Percentiles rank a stretch among this genome's conserved stretches.
Conservation (phyloP, 53 echinoderm and acorn worm genomes). For the Echinarachnius parma region DNA sequence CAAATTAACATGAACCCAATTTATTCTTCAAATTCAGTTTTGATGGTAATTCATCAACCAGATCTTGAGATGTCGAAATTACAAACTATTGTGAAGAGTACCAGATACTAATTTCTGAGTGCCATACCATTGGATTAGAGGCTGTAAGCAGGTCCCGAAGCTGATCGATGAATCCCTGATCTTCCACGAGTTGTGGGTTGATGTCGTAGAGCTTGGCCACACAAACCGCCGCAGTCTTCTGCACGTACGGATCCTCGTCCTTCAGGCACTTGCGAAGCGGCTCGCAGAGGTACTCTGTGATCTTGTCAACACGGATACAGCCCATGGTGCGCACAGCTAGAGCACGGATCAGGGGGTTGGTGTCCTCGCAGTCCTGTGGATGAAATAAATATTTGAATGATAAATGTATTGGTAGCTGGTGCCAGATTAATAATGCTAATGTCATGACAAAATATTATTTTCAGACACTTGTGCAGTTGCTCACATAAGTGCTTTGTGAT, state of each 20-base stretch:
- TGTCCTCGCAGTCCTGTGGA: constrained; percentile 86
- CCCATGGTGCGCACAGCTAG: constrained; percentile 99
- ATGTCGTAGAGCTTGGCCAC: constrained; percentile 98
- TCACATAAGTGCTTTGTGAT: constrained; percentile 97
- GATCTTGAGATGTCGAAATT: too few relatives aligned
- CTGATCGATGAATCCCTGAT: constrained; percentile 94
- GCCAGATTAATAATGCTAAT: too few relatives aligned
- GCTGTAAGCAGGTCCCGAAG: constrained; percentile 84
- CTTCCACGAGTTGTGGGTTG: constrained; percentile 93
- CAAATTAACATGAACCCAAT: too few relatives aligned
- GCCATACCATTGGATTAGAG: constrained; percentile 97
- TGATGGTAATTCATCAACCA: too few relatives aligned
- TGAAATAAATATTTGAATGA: too few relatives aligned
- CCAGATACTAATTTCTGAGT: too few relatives aligned
- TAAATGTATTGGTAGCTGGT: too few relatives aligned
- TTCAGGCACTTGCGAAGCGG: constrained; percentile 94
- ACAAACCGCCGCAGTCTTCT: constrained; percentile 97
- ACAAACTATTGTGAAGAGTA: too few relatives aligned
- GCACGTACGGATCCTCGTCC: constrained; percentile 96
- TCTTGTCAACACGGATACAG: constrained; percentile 97
- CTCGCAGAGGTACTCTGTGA: constrained; percentile 96
- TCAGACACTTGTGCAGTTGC: constrained; percentile 89
- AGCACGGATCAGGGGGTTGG: constrained; percentile 90
- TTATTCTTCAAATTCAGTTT: too few relatives aligned
- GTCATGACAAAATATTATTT: too few relatives aligned